These are phyloP conservation scores for Physella acuta DNA, from an alignment of 1,140 invertebrate genomes.

Conservation along the genomic window DNA sequence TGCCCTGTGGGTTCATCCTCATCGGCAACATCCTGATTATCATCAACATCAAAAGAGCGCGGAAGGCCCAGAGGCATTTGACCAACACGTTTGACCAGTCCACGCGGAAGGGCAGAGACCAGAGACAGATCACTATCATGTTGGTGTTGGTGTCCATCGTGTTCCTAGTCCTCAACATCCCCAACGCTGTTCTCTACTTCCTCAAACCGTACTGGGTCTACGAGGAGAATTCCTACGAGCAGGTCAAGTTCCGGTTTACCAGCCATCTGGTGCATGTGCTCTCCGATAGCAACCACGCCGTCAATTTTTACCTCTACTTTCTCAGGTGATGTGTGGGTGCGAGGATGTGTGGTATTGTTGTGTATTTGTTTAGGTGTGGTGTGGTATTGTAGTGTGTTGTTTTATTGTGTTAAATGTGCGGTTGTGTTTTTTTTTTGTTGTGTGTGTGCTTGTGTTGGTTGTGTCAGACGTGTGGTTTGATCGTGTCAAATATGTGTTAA, in stretches of 20 bases:
- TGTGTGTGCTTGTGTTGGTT: no score
- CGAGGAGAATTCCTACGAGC: slow-evolving; percentile 11
- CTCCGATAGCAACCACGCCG: slow-evolving; percentile 44
- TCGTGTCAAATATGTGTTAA: no score
- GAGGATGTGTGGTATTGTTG: no score
- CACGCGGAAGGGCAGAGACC: slow-evolving; percentile 36
- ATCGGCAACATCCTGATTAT: slow-evolving; percentile 49
- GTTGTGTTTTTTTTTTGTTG: no score
- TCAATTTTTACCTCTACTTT: slow-evolving; percentile 53
- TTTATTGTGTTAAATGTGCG: no score
- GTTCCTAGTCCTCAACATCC: slow-evolving; percentile 43
- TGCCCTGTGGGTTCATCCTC: slow-evolving; percentile 41
- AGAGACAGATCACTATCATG: slow-evolving; percentile 49
- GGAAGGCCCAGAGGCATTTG: slow-evolving; percentile 32
- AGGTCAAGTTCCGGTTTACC: slow-evolving; percentile 19
- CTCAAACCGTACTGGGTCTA: slow-evolving; percentile 26
- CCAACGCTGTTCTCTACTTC: slow-evolving; percentile 46
- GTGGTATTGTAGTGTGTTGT: no score
- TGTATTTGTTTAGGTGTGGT: no score
- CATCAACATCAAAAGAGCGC: slow-evolving; percentile 35
- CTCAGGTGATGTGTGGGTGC: no score
- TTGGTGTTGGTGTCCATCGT: slow-evolving; percentile 42
- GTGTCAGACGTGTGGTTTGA: no score
- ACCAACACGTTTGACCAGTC: slow-evolving; percentile 31
- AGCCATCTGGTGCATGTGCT: slow-evolving; percentile 40